Evolutionary conservation across 2,888 invertebrate genomes (phyloP).

Genomic region (Leucoptera coffeella): DNA sequence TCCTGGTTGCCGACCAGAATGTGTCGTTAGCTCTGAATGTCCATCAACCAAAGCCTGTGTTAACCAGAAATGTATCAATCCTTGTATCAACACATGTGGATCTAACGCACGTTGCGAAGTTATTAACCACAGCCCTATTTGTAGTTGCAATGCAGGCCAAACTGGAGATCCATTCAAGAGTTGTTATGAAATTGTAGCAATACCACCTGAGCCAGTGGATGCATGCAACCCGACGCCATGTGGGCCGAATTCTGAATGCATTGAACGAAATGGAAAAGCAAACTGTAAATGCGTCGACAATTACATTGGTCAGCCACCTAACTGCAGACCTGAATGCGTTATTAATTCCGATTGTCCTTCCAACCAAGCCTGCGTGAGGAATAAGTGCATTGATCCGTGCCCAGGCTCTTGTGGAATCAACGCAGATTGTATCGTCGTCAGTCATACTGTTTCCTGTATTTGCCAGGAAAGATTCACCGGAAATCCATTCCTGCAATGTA

Average conservation of each 20-base stretch:
- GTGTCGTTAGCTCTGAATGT: constrained; percentile 78
- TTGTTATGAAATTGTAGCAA: constrained; percentile 52
- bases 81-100: constrained; percentile 78
- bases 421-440: constrained; percentile 73
- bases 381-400: constrained; percentile 77
- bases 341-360: constrained; percentile 76
- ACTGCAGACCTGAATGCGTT: constrained; percentile 77
- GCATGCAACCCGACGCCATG: constrained; percentile 77
- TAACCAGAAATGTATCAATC: constrained; percentile 76
- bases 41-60: constrained; percentile 75
- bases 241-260: constrained; percentile 73
- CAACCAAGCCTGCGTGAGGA: constrained; percentile 71
- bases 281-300: constrained; percentile 72
- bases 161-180: constrained; percentile 77
- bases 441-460: constrained; percentile 75
- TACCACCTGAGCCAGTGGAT: constrained; percentile 23
- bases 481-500: constrained; percentile 76
- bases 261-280: constrained; percentile 58
- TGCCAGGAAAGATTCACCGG: constrained; percentile 73
- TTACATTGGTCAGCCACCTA: constrained; percentile 74
- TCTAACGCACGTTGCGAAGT: constrained; percentile 71
- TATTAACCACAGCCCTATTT: constrained; percentile 81
- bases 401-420: constrained; percentile 75
- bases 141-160: constrained; percentile 70
- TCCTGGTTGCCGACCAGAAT: constrained; percentile 77